Base-by-base conservation (phyloP, 2,113 vertebrate species). In the Malurus elegans region DNA sequence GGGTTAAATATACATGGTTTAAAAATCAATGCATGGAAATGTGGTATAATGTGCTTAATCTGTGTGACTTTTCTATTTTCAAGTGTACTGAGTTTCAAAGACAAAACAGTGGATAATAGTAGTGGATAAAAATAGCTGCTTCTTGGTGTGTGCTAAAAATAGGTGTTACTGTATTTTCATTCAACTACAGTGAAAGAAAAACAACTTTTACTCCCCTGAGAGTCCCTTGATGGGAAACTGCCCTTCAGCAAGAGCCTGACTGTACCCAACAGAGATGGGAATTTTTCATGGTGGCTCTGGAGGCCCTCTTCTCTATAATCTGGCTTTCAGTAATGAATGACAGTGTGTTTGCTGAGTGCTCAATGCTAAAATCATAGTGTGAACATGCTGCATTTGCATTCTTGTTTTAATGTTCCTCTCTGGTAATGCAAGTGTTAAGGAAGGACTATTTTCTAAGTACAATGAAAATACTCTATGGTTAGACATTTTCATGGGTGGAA, bases 181-280 rank as follows among this genome's bases (percentile, higher is more conserved):
- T 80, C 40, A 56, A 57, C 18, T 44, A 8, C 2, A 42, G 21
- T 45, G 36, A 71, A 70, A 79, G 14, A 61, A 65, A 70, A 70
- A 2, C 25, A 78, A 18, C 18, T 74, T 70, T 28, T 61, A 54
- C 9, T 54, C 16, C 51, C 4, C 4, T 32, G 31, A 57, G 13
- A 42, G 34, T 14, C 31, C 4, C 9, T 64, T 32, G 25, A 3
- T 38, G 50, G 14, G 26, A 79, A 61, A 29, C 13, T 79, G 8
- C 28, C 5, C 4, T 3, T 62, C 42, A 32, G 9, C 14, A 44
- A 14, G 26, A 42, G 4, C 9, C 2, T 38, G 31, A 32, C 53
- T 29, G 16, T 54, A 38, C 6, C 47, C 57, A 57, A 10, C 36
- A 47, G 23, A n/a, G 26, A 19, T 0, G 0, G 5, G 31, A 10